phyloP scores from a whole-genome alignment of 2,888 invertebrate genomes.

The Diaprepes abbreviatus region DNA sequence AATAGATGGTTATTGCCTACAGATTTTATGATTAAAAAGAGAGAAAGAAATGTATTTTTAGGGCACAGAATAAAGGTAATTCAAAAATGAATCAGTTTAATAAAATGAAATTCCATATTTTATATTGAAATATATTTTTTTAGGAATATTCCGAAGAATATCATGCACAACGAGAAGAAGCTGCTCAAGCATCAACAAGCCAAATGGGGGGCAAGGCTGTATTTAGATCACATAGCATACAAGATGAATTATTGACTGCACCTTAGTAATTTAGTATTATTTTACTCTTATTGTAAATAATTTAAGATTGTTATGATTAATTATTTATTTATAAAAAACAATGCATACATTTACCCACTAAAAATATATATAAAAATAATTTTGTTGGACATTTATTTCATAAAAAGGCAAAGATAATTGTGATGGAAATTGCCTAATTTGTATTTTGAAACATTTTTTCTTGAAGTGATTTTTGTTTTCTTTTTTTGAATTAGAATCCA shows the following conservation, averaged over 20 bases:
- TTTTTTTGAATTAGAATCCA: slow-evolving; percentile 5
- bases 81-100: neutral
- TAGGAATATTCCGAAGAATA: slow-evolving; percentile 87
- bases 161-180: slow-evolving; percentile 77
- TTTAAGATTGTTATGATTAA: slow-evolving; percentile 9
- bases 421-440: neutral
- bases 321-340: slow-evolving; percentile 5
- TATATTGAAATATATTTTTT: slow-evolving; percentile 35
- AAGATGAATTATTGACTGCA: slow-evolving; percentile 81
- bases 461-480: slow-evolving; percentile 11
- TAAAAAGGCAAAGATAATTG: neutral
- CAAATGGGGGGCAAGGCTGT: slow-evolving; percentile 73
- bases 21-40: slow-evolving; percentile 93
- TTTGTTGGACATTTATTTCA: slow-evolving; percentile 11
- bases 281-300: slow-evolving; percentile 34
- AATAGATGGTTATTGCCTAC: slow-evolving; percentile 95
- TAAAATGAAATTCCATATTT: neutral
- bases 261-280: slow-evolving; percentile 54
- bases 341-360: slow-evolving; percentile 3
- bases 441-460: slow-evolving; percentile 6
- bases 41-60: slow-evolving; percentile 89
- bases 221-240: slow-evolving; percentile 85
- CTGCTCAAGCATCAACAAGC: slow-evolving; percentile 73
- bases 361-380: slow-evolving; percentile 8
- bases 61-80: slow-evolving; percentile 84